phyloP scores from a whole-genome alignment of 2,113 vertebrate genomes.

The Bubo blakistoni region DNA sequence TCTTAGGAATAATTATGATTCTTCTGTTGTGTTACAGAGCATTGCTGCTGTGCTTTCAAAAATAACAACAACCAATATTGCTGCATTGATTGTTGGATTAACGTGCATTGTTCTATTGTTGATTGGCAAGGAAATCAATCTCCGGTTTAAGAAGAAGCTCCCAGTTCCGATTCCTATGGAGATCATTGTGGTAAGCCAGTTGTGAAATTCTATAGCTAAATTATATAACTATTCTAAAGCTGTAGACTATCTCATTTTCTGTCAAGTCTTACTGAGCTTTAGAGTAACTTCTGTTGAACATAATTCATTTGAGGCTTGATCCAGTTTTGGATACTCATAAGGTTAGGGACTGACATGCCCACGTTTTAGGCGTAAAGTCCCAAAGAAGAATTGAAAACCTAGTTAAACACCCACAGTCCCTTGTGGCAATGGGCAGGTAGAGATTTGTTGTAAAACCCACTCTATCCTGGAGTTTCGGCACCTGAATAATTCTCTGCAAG shows the following conservation, averaged over 20 bases:
- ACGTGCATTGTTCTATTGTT: conserved; percentile 84
- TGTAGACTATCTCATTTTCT: background rate
- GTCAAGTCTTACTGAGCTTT: background rate
- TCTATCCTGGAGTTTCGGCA: background rate
- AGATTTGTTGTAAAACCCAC: background rate
- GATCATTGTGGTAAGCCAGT: conserved; percentile 86
- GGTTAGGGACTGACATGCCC: background rate
- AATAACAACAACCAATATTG: conserved; percentile 84
- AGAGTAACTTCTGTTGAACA: background rate
- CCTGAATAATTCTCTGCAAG: background rate
- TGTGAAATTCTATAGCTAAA: background rate
- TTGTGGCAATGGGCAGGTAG: background rate
- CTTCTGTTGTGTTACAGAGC: conserved; percentile 77
- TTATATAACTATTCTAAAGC: background rate
- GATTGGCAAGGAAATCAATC: conserved; percentile 85
- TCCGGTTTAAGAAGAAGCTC: conserved; percentile 89
- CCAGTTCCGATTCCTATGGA: conserved; percentile 95
- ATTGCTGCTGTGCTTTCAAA: conserved; percentile 78
- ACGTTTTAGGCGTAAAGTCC: background rate
- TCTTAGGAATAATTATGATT: background rate
- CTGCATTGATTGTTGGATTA: conserved; percentile 82
- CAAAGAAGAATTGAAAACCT: background rate
- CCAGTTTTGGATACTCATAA: background rate
- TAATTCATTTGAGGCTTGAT: background rate
- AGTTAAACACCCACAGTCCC: background rate